Evolutionary conservation across 37 sponge, comb jelly and placozoan species (phyloP).

Genomic region (Axinella damicornis): DNA sequence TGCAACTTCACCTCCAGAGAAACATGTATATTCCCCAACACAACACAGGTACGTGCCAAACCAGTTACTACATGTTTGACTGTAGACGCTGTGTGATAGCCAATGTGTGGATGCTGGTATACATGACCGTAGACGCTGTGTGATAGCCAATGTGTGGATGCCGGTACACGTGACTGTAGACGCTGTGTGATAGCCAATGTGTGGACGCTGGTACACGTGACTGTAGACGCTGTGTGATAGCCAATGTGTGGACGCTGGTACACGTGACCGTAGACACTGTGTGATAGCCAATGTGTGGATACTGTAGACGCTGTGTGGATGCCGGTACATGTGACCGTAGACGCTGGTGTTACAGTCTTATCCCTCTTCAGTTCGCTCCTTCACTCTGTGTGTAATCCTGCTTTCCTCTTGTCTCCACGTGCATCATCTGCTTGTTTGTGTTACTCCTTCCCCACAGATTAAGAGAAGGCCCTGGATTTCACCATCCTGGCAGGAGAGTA

Average conservation of each 20-base stretch:
- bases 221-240: too few relatives aligned
- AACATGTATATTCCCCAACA: constrained; percentile 58
- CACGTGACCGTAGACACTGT: background rate
- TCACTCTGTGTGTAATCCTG: too few relatives aligned
- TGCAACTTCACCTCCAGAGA: constrained; percentile 65
- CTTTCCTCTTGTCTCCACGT: too few relatives aligned
- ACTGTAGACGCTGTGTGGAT: too few relatives aligned
- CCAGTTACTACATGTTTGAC: background rate
- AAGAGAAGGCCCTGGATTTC: background rate
- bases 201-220: background rate
- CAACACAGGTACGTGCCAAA: constrained; percentile 7
- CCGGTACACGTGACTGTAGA: too few relatives aligned
- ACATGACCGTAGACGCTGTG: too few relatives aligned
- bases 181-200: background rate
- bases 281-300: background rate
- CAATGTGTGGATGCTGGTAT: background rate
- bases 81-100: background rate
- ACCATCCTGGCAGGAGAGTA: background rate
- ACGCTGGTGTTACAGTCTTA: too few relatives aligned
- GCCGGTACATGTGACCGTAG: too few relatives aligned
- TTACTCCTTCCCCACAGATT: constrained; percentile 1
- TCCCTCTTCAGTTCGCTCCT: background rate
- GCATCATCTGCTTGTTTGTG: background rate
- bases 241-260: too few relatives aligned
- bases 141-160: too few relatives aligned